A percentile compares a stretch with the other conserved stretches of the same genome.
Evolutionary conservation across 2,113 vertebrate species (phyloP).

Genomic region (Thomomys bottae): DNA sequence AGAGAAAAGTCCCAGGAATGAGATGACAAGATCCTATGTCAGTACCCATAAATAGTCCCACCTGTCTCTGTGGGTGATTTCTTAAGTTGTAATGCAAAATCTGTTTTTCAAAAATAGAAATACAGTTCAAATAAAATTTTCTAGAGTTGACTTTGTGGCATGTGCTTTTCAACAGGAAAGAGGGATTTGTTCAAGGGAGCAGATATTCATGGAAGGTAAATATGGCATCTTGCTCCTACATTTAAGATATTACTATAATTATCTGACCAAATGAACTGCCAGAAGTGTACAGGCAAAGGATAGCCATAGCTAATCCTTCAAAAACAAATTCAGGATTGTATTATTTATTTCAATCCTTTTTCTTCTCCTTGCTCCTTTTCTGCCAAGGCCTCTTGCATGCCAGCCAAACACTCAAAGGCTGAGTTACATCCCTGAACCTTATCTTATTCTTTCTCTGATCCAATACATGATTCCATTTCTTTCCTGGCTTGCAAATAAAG

Average conservation of each 20-base stretch:
- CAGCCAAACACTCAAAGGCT: not conserved
- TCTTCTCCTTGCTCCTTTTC: not conserved
- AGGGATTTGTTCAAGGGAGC: not conserved
- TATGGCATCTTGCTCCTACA: not conserved
- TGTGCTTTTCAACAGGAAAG: not conserved
- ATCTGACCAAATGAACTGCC: not conserved
- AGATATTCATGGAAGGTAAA: not conserved
- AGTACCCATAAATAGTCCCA: not conserved
- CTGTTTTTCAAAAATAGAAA: not conserved
- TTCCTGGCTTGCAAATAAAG: not conserved
- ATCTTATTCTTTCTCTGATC: not conserved
- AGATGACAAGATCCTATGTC: not conserved
- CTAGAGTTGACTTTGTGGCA: not conserved
- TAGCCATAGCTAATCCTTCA: not conserved
- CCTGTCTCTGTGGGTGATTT: not conserved
- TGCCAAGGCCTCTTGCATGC: not conserved
- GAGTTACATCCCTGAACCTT: not conserved
- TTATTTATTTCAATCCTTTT: not conserved
- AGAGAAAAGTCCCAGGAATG: not conserved
- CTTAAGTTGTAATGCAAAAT: not conserved
- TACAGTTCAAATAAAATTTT: conserved; percentile 7
- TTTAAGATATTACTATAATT: not conserved
- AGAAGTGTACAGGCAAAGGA: not conserved
- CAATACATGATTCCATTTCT: not conserved
- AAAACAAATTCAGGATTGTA: not conserved